Base-by-base conservation (phyloP, 2,888 invertebrate genomes). In the Orchesellides sinensis region DNA sequence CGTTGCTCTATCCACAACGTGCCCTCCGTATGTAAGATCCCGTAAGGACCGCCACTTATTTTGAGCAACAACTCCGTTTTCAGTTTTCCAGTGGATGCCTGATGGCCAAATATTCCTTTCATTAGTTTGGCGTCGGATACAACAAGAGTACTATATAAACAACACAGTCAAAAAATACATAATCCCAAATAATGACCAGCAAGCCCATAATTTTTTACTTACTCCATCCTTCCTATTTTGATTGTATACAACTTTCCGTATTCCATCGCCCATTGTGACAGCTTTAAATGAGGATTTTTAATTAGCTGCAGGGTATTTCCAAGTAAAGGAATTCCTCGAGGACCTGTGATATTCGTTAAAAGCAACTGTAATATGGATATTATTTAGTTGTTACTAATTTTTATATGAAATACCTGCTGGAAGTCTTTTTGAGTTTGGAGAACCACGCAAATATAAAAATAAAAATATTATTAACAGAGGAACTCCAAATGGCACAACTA, bases 241-340 rank as follows among this genome's bases (percentile, higher is more conserved):
- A 75, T 45, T 4, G 66, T 75, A 21, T 54, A 75, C 14, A 75
- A 5, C 2, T 8, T 2, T 19, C 77, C 77, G 47, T 47, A 68
- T 8, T 47, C 8, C 27, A 29, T 27, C 0, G 47, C 56, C 77
- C 77, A 77, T 47, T 68, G 6, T 14, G 68, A 65, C 6, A 77
- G 25, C n/a, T 52, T 32, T n/a, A 68, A 21, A 45, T 77, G 77
- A 0, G 68, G 56, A 23, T 66, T 47, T 1, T 27, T 25, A 6
- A 49, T 19, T 21, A 77, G 45, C 47, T 77, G 68, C 5, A 40
- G 32, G 3, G 59, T 21, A 19, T 77, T 68, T 23, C 77, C 77
- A 1, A 77, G 12, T 4, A 77, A 14, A 10, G 77, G 68, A 14
- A 63, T 69, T n/a, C 77, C 77, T 66, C 23, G 12, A 52, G 59